Conservation (phyloP, 1,140 invertebrate species). For the Tachypleus tridentatus region DNA sequence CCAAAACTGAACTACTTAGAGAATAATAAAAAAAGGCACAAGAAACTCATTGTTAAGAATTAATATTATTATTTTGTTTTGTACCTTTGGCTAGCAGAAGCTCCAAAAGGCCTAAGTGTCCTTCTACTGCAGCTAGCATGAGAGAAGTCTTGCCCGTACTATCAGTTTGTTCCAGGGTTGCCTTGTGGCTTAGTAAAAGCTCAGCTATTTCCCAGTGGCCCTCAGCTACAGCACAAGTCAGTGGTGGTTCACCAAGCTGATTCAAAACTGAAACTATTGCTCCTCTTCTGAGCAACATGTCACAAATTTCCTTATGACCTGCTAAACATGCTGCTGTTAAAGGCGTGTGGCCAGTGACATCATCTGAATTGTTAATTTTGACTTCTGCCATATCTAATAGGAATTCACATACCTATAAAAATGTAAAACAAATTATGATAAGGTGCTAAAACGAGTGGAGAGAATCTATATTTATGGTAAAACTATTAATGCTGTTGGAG, state of each 20-base stretch:
- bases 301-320: conserved; percentile 61
- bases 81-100: conserved; percentile 64
- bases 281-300: conserved; percentile 64
- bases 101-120: conserved; percentile 69
- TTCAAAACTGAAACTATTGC: conserved; percentile 57
- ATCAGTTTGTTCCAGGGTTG: conserved; percentile 52
- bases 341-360: conserved; percentile 73
- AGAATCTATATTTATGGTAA: no score
- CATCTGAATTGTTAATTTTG: conserved; percentile 56
- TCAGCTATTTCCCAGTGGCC: conserved; percentile 71
- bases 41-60: no score
- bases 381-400: conserved; percentile 73
- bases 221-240: conserved; percentile 72
- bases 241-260: conserved; percentile 54
- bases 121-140: conserved; percentile 82
- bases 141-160: conserved; percentile 56
- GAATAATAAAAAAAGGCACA: no score
- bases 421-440: no score
- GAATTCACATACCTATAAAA: conserved; percentile 43
- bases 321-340: conserved; percentile 72
- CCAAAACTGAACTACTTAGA: no score
- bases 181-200: conserved; percentile 41
- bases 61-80: no score
- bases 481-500: no score
- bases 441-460: no score